Conservation (phyloP, 2,888 invertebrate species). For the Chirona hameri region DNA sequence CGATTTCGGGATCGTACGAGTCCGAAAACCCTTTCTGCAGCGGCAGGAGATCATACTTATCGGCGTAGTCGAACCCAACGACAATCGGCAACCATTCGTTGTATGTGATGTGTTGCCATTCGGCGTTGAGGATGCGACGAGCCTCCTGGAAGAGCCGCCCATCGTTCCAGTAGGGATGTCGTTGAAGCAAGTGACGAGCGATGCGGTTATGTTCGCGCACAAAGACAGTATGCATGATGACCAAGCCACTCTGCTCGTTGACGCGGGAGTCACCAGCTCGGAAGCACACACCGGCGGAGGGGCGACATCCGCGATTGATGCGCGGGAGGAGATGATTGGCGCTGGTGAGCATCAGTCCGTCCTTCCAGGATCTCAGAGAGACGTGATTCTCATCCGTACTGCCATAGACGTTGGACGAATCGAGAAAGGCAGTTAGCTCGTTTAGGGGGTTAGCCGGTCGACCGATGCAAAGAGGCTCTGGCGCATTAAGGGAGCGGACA, state of each 20-base stretch:
- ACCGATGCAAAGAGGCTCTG: not conserved
- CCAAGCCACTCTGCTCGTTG: conserved; percentile 57
- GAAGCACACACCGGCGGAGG: conserved; percentile 55
- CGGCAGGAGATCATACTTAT: no score
- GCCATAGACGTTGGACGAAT: conserved; percentile 76
- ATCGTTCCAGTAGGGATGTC: no score
- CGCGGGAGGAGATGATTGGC: no score
- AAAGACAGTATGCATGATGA: conserved; percentile 67
- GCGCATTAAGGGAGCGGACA: not conserved
- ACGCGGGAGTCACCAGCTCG: conserved; percentile 56
- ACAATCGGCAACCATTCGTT: no score
- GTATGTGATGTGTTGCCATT: no score
- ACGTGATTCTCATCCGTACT: conserved; percentile 62
- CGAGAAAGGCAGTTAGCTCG: conserved; percentile 65
- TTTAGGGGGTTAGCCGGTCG: conserved; percentile 40
- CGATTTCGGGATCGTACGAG: not conserved
- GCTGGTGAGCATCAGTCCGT: conserved; percentile 45
- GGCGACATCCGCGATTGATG: no score
- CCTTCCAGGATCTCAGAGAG: conserved; percentile 56
- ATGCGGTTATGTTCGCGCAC: conserved; percentile 53
- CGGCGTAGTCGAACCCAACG: no score
- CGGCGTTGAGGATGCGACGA: no score
- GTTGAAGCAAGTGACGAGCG: conserved; percentile 41
- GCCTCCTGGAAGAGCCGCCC: no score
- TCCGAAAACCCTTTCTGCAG: no score